phyloP scores from a whole-genome alignment of 2,113 vertebrate species.

The Oreamnos americanus region DNA sequence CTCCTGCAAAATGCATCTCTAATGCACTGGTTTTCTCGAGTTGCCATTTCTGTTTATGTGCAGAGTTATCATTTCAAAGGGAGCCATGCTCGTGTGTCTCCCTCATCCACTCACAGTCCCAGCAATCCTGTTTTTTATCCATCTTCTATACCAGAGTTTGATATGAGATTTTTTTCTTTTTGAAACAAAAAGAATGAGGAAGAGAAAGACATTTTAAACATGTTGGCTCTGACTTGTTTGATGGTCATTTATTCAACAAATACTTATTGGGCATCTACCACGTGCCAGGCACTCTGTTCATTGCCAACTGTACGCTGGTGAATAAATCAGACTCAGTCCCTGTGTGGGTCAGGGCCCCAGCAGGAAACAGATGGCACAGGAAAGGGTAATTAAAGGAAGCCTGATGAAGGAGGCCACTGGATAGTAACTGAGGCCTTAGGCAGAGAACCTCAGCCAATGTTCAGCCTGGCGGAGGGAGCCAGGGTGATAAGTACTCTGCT shows the following conservation, averaged over 20 bases:
- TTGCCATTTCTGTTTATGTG: neutral
- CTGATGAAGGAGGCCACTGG: neutral
- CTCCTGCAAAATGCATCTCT: neutral
- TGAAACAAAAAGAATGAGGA: neutral
- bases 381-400: slow-evolving; percentile 18
- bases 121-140: neutral
- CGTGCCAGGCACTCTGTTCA: neutral
- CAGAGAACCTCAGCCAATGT: neutral
- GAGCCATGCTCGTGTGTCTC: neutral
- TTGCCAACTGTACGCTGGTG: neutral
- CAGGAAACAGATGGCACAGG: slow-evolving; percentile 17
- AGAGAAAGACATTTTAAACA: neutral
- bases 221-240: neutral
- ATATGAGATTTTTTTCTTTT: neutral
- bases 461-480: neutral
- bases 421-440: neutral
- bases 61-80: neutral
- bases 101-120: neutral
- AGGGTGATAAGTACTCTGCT: neutral
- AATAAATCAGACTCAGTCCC: neutral
- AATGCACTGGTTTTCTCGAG: neutral
- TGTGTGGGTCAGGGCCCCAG: neutral
- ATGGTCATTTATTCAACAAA: slow-evolving; percentile 30
- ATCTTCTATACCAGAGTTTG: neutral
- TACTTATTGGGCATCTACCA: slow-evolving; percentile 21